phyloP scores from a whole-genome alignment of 53 echinoderm and acorn worm species.

The Holothuria scabra region DNA sequence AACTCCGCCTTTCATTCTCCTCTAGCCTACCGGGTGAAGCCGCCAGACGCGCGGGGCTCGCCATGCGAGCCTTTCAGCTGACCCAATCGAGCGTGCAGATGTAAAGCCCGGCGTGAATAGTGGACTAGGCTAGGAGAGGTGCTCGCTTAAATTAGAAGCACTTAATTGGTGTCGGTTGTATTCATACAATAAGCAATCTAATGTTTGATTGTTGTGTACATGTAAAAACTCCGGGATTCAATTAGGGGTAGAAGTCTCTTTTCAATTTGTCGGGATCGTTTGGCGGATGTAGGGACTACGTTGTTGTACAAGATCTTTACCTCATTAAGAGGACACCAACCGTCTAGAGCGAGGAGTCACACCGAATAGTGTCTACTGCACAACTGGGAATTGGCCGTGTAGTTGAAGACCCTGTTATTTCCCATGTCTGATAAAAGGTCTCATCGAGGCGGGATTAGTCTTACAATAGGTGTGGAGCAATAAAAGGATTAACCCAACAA shows the following conservation, averaged over 20 bases:
- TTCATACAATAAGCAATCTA: constrained; percentile 23
- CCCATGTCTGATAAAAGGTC: no score
- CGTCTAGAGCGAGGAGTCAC: no score
- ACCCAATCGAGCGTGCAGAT: constrained; percentile 28
- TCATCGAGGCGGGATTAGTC: no score
- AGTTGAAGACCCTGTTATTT: no score
- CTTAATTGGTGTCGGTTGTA: constrained; percentile 34
- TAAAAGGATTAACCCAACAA: no score
- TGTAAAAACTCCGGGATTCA: constrained; percentile 22
- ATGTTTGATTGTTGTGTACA: constrained; percentile 21
- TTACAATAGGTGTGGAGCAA: no score
- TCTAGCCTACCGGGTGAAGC: constrained; percentile 19
- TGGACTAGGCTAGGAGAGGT: constrained; percentile 12
- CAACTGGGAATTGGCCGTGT: no score
- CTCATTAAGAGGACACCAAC: constrained; percentile 29
- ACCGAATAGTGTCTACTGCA: no score
- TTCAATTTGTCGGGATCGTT: neutral
- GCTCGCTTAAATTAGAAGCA: constrained; percentile 38
- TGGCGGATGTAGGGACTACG: constrained; percentile 33
- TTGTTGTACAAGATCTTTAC: constrained; percentile 17
- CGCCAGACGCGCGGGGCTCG: constrained; percentile 27
- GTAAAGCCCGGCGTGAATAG: constrained; percentile 1
- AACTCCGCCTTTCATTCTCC: constrained; percentile 22
- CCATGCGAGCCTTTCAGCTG: constrained; percentile 28
- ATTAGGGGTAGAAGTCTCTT: constrained; percentile 1